phyloP scores from a whole-genome alignment of 2,888 invertebrate genomes.

The Idaea biselata region DNA sequence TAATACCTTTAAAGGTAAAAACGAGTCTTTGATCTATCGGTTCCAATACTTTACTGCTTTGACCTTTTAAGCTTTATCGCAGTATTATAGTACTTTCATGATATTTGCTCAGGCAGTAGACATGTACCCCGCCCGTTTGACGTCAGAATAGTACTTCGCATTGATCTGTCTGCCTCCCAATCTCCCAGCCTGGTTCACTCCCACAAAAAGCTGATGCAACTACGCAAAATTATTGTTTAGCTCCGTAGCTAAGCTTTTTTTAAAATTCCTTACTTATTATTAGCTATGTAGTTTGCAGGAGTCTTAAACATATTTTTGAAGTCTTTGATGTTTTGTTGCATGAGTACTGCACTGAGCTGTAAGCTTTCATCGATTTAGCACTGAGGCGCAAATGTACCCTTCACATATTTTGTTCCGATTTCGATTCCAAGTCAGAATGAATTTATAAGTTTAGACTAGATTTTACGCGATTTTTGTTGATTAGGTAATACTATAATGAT shows the following conservation, averaged over 20 bases:
- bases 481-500: slow-evolving; percentile 4
- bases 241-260: neutral
- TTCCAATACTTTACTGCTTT: neutral
- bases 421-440: neutral
- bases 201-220: slow-evolving; percentile 65
- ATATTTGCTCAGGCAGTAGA: neutral
- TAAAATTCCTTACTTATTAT: neutral
- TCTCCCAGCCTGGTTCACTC: slow-evolving; percentile 33
- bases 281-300: neutral
- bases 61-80: neutral
- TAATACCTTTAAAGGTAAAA: neutral
- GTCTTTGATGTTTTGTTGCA: neutral
- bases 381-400: neutral
- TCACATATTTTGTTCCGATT: neutral
- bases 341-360: neutral
- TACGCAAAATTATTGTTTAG: slow-evolving; percentile 10
- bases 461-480: neutral
- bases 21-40: neutral
- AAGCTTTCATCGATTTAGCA: neutral
- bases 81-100: neutral
- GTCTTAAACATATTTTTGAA: neutral
- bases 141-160: slow-evolving; percentile 52
- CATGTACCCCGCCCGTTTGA: slow-evolving; percentile 43
- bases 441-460: neutral
- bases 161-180: slow-evolving; percentile 68